Percentiles rank a stretch among this genome's conserved stretches.
These are phyloP conservation scores for Hapalemur alaotrensis DNA, from an alignment of 2,797 vertebrate genomes.

Conservation along the genomic window DNA sequence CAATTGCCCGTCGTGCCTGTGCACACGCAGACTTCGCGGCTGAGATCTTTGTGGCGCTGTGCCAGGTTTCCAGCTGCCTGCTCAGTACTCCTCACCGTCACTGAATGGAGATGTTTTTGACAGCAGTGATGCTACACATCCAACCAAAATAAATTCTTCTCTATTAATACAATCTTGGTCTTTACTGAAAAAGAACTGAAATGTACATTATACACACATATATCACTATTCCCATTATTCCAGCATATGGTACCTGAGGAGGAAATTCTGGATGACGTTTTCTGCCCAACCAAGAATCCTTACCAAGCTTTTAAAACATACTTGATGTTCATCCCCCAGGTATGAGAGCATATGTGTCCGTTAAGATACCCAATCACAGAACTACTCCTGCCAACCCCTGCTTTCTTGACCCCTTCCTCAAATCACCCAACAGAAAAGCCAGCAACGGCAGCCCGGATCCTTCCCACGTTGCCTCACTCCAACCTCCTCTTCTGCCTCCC, in stretches of 20 bases:
- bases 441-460: no score
- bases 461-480: not conserved
- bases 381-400: not conserved
- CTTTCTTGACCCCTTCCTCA: not conserved
- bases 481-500: not conserved
- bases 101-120: not conserved
- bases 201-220: not conserved
- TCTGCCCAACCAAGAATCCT: not conserved
- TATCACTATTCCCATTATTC: not conserved
- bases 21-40: not conserved
- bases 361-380: not conserved
- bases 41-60: not conserved
- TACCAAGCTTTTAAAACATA: not conserved
- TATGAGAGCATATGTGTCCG: not conserved
- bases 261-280: not conserved
- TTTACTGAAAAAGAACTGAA: not conserved
- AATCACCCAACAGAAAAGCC: no score
- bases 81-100: not conserved
- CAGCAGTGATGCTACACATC: not conserved
- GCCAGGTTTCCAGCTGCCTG: not conserved
- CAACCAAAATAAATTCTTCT: not conserved
- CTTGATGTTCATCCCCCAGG: not conserved
- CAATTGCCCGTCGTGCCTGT: rapidly evolving
- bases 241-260: not conserved
- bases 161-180: not conserved